Evolutionary conservation across 2,113 vertebrate genomes (phyloP).

Genomic region (Atractosteus spatula): DNA sequence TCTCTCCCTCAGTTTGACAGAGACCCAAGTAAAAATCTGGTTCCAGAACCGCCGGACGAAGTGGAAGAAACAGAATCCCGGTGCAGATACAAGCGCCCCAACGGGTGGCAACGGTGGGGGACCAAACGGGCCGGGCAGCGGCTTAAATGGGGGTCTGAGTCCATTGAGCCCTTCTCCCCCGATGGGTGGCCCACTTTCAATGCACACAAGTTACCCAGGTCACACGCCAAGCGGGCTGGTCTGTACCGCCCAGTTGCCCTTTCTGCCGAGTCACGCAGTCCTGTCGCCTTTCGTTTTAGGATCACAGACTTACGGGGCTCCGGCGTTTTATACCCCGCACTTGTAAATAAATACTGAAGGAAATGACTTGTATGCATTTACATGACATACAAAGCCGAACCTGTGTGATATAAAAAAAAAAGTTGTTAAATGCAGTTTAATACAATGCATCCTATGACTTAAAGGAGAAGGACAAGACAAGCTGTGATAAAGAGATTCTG

Average conservation of each 20-base stretch:
- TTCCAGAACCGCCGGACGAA: constrained; percentile 92
- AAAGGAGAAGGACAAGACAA: not conserved
- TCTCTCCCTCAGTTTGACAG: constrained; percentile 84
- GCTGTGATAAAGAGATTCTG: not conserved
- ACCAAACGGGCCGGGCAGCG: constrained; percentile 44
- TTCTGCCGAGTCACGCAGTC: constrained; percentile 84
- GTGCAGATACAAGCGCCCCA: constrained; percentile 87
- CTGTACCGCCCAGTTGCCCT: constrained; percentile 86
- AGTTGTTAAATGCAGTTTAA: too few species aligned
- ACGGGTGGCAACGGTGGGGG: constrained; percentile 62
- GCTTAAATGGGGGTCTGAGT: constrained; percentile 60
- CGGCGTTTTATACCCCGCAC: constrained; percentile 92
- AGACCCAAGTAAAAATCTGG: constrained; percentile 94
- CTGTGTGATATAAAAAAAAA: not conserved
- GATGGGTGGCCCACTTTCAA: constrained; percentile 74
- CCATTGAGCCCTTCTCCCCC: constrained; percentile 75
- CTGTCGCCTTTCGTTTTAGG: constrained; percentile 93
- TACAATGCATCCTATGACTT: constrained; percentile 2
- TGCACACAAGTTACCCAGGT: constrained; percentile 77
- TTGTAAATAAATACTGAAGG: constrained; percentile 63
- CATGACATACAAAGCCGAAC: not conserved
- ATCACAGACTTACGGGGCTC: constrained; percentile 89
- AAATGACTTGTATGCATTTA: not conserved
- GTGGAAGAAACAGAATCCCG: constrained; percentile 95
- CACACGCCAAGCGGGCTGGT: constrained; percentile 84